A percentile compares a stretch with the other conserved stretches of the same genome.
Evolutionary conservation across 2,888 invertebrate species (phyloP).

Genomic region (Aphodius granarius): DNA sequence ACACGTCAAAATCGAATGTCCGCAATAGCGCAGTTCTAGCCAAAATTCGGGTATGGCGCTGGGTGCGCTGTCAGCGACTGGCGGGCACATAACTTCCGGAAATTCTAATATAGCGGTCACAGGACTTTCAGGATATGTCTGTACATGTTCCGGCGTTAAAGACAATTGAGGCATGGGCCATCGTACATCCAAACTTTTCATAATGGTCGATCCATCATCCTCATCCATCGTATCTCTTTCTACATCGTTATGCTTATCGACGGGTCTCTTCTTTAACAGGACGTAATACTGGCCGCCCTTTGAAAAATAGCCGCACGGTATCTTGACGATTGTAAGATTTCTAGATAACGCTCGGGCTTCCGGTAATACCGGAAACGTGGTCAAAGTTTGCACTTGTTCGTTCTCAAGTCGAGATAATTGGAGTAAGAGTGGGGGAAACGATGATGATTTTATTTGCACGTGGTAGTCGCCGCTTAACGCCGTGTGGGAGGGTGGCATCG

Average conservation of each 20-base stretch:
- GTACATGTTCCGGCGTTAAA: conserved; percentile 74
- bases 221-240: conserved; percentile 33
- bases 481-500: conserved; percentile 71
- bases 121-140: conserved; percentile 76
- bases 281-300: conserved; percentile 69
- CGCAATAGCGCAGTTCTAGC: conserved; percentile 80
- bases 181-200: conserved; percentile 73
- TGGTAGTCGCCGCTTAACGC: conserved; percentile 80
- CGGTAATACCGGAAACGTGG: conserved; percentile 49
- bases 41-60: conserved; percentile 67
- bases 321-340: conserved; percentile 49
- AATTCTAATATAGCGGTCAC: conserved; percentile 77
- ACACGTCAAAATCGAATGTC: conserved; percentile 72
- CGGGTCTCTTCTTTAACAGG: conserved; percentile 52
- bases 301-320: conserved; percentile 73
- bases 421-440: conserved; percentile 50
- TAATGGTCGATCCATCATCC: conserved; percentile 42
- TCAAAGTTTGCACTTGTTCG: conserved; percentile 46
- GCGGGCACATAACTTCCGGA: conserved; percentile 70
- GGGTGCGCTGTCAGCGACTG: conserved; percentile 59
- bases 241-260: conserved; percentile 28
- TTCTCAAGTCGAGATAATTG: conserved; percentile 55
- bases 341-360: conserved; percentile 48
- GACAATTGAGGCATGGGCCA: conserved; percentile 76
- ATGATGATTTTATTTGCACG: conserved; percentile 62